A percentile compares a stretch with the other conserved stretches of the same genome.
These are phyloP conservation scores for Beris morrisii DNA, from an alignment of 2,888 invertebrate genomes.

Conservation along the genomic window DNA sequence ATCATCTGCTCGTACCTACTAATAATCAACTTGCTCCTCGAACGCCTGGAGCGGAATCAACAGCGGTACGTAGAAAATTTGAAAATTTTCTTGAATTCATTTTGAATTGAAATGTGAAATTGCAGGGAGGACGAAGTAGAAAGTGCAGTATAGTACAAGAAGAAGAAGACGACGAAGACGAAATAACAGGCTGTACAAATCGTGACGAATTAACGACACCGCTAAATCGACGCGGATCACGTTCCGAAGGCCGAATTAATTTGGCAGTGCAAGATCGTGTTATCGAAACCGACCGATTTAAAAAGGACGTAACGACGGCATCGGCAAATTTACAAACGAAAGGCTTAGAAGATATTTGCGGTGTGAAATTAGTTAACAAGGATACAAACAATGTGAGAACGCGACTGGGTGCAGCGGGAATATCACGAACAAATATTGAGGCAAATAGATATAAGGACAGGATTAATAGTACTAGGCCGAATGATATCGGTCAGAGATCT, in stretches of 20 bases:
- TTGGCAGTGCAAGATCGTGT: slow-evolving; percentile 66
- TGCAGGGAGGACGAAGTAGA: slow-evolving; percentile 65
- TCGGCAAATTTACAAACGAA: background rate
- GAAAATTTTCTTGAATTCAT: slow-evolving; percentile 4
- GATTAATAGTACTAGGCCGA: slow-evolving; percentile 3
- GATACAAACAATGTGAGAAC: slow-evolving; percentile 39
- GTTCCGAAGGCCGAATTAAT: slow-evolving; percentile 79
- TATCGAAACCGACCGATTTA: slow-evolving; percentile 62
- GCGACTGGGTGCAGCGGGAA: slow-evolving; percentile 37
- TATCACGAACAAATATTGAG: slow-evolving; percentile 19
- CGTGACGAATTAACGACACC: slow-evolving; percentile 61
- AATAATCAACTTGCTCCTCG: slow-evolving; percentile 60
- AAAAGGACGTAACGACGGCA: slow-evolving; percentile 58
- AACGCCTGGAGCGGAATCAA: slow-evolving; percentile 66
- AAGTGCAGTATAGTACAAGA: slow-evolving; percentile 92
- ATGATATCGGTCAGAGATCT: slow-evolving; percentile 31
- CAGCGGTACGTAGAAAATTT: slow-evolving; percentile 59
- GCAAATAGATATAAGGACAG: slow-evolving; percentile 21
- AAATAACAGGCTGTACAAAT: slow-evolving; percentile 55
- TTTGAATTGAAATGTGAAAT: slow-evolving; percentile 23
- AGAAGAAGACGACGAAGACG: slow-evolving; percentile 90
- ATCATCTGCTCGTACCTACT: slow-evolving; percentile 34
- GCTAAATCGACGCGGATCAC: slow-evolving; percentile 70
- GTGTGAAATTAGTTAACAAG: slow-evolving; percentile 39
- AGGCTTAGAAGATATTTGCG: slow-evolving; percentile 32